A percentile compares a stretch with the other conserved stretches of the same genome.
phyloP scores from a whole-genome alignment of 2,113 vertebrate genomes.

The Pogonocichla stellata region DNA sequence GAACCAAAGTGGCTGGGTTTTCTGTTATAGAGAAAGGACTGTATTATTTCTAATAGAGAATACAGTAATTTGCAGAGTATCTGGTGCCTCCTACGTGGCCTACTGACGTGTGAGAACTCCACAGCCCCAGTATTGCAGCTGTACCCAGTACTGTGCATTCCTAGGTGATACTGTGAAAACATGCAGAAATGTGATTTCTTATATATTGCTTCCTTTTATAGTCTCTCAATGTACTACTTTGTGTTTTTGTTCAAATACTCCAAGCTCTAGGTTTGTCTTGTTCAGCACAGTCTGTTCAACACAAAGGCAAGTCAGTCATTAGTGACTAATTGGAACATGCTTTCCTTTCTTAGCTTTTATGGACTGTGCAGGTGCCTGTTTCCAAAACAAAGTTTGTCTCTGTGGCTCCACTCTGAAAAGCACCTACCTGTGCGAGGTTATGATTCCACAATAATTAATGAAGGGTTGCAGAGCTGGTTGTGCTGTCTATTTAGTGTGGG shows the following conservation, averaged over 20 bases:
- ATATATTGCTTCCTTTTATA: background rate
- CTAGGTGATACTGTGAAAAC: background rate
- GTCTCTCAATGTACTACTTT: background rate
- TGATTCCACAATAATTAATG: background rate
- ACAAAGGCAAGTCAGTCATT: background rate
- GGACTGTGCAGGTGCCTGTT: background rate
- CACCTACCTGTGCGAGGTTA: background rate
- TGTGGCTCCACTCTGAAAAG: background rate
- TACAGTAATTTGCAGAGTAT: background rate
- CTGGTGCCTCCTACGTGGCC: background rate
- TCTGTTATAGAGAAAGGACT: background rate
- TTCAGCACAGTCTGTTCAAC: background rate
- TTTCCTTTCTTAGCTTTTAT: background rate
- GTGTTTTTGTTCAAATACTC: background rate
- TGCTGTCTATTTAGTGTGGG: background rate
- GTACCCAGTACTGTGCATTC: background rate
- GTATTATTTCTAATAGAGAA: background rate
- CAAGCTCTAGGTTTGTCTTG: background rate
- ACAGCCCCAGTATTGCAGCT: accelerated
- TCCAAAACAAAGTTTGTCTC: background rate
- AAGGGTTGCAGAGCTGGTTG: background rate
- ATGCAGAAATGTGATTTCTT: background rate
- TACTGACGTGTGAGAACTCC: background rate
- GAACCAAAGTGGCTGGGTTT: background rate
- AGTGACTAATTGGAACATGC: background rate